Conservation (phyloP, 2,797 vertebrate species). For the Zenarchopterus dispar region DNA sequence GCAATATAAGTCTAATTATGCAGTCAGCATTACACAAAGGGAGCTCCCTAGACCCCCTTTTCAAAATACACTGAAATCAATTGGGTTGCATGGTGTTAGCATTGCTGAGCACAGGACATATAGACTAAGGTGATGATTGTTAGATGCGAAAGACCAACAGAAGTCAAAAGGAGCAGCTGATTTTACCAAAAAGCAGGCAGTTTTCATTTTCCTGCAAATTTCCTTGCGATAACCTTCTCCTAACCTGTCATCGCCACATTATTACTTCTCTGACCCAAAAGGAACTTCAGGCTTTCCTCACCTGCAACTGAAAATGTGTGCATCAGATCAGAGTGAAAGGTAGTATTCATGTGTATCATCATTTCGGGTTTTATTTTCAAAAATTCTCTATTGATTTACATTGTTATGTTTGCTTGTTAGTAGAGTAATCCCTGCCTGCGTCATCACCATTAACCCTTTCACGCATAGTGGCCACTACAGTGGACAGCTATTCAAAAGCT, state of each 20-base stretch:
- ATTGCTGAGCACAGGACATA: constrained; percentile 37
- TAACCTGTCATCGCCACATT: constrained; percentile 53
- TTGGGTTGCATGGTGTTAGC: constrained; percentile 35
- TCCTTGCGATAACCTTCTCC: constrained; percentile 32
- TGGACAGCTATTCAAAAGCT: too few relatives aligned
- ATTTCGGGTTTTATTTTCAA: too few relatives aligned
- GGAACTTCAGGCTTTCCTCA: constrained; percentile 23
- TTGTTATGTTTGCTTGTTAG: constrained; percentile 1
- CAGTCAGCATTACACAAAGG: constrained; percentile 68
- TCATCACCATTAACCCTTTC: neutral
- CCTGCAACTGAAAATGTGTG: constrained; percentile 5
- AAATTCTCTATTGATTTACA: neutral
- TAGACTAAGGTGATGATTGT: constrained; percentile 34
- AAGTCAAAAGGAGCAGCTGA: constrained; percentile 55
- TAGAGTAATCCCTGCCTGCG: neutral
- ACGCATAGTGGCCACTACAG: too few relatives aligned
- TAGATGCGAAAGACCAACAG: constrained; percentile 39
- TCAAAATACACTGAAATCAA: constrained; percentile 60
- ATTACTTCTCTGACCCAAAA: constrained; percentile 31
- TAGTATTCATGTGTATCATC: too few relatives aligned
- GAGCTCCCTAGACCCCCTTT: constrained; percentile 32
- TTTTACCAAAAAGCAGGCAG: constrained; percentile 32
- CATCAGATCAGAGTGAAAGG: too few relatives aligned
- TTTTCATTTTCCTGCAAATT: constrained; percentile 34
- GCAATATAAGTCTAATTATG: constrained; percentile 54